These are phyloP conservation scores for Netelia inedita DNA, from an alignment of 2,888 invertebrate species.

Conservation along the genomic window DNA sequence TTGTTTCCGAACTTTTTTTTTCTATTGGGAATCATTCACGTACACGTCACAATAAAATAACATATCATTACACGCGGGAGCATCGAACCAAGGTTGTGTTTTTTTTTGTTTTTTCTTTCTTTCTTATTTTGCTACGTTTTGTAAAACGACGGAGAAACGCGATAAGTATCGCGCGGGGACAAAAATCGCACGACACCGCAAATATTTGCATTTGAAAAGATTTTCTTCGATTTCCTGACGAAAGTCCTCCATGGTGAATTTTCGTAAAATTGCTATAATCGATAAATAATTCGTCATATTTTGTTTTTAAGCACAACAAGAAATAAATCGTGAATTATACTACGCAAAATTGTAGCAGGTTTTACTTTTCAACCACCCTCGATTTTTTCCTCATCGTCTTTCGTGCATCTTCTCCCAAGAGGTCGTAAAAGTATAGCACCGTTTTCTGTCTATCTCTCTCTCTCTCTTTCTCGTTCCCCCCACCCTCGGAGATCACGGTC, in stretches of 20 bases:
- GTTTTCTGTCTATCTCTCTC: constrained; percentile 21
- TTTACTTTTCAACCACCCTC: constrained; percentile 39
- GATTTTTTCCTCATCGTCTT: constrained; percentile 29
- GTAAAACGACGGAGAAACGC: not conserved
- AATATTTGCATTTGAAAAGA: not conserved
- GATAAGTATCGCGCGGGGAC: not conserved
- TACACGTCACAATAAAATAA: constrained; percentile 18
- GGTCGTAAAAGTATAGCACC: constrained; percentile 39
- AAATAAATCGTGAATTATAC: constrained; percentile 2
- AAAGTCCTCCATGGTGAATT: too few species aligned
- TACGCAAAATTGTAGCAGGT: constrained; percentile 39
- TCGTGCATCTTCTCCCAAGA: constrained; percentile 28
- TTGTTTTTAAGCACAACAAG: not conserved
- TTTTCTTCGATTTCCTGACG: too few species aligned
- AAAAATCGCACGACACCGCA: not conserved
- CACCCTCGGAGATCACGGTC: constrained; percentile 58
- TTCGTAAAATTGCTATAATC: too few species aligned
- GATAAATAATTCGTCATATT: not conserved
- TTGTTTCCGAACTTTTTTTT: not conserved
- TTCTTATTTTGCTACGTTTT: too few species aligned
- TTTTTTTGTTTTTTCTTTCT: not conserved
- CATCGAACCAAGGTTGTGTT: not conserved
- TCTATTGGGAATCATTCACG: not conserved
- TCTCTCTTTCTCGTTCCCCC: constrained; percentile 46
- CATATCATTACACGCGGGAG: constrained; percentile 13